These are phyloP conservation scores for Epicauta chinensis DNA, from an alignment of 1,140 invertebrate species.

Conservation along the genomic window DNA sequence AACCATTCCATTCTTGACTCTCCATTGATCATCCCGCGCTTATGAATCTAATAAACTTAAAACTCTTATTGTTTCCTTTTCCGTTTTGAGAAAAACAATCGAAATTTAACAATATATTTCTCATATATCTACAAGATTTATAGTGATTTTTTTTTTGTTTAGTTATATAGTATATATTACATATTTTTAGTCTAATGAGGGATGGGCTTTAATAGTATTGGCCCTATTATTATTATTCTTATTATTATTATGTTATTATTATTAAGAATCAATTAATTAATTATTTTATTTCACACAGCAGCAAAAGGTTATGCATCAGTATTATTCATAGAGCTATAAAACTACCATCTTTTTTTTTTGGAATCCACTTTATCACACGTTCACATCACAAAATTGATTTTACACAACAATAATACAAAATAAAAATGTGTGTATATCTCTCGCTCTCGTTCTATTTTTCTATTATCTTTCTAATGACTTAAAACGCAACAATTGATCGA, in stretches of 20 bases:
- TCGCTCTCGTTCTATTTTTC: no score
- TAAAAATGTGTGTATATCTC: no score
- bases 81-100: constrained; percentile 32
- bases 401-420: no score
- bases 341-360: constrained; percentile 1
- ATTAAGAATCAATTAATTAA: no score
- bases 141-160: constrained; percentile 28
- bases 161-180: constrained; percentile 31
- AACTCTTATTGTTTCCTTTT: constrained; percentile 13
- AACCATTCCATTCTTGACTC: neutral
- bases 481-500: no score
- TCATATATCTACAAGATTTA: constrained; percentile 40
- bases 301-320: constrained; percentile 20
- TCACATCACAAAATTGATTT: constrained; percentile 22
- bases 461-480: no score
- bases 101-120: constrained; percentile 41
- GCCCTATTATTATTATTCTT: constrained; percentile 20
- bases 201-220: constrained; percentile 20
- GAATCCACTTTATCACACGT: constrained; percentile 17
- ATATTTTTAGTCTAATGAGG: constrained; percentile 34
- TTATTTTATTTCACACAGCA: constrained; percentile 12
- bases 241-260: constrained; percentile 2
- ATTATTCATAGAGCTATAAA: constrained; percentile 24
- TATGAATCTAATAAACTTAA: constrained; percentile 9
- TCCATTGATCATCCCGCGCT: no score